These are phyloP conservation scores for Hippopotamus amphibius DNA, from an alignment of 2,113 vertebrate genomes.

Conservation along the genomic window DNA sequence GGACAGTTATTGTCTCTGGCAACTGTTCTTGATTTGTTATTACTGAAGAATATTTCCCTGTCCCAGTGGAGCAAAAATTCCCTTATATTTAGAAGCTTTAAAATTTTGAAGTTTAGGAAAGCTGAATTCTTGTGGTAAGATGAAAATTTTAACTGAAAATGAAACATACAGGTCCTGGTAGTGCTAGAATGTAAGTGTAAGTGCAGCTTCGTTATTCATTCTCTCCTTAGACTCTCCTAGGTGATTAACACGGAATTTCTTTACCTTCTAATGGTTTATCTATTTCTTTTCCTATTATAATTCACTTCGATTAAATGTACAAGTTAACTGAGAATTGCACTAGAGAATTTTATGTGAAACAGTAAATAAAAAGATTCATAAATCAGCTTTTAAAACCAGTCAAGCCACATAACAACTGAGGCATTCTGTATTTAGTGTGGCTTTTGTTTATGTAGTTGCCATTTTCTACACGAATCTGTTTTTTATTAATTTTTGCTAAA, in stretches of 20 bases:
- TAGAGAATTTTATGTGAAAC: slow-evolving; percentile 10
- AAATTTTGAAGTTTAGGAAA: slow-evolving; percentile 33
- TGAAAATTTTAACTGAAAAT: slow-evolving; percentile 37
- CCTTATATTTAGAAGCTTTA: neutral
- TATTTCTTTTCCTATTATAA: neutral
- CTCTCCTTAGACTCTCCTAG: neutral
- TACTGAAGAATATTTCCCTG: neutral
- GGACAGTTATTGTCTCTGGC: neutral
- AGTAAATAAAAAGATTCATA: slow-evolving; percentile 44
- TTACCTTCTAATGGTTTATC: neutral
- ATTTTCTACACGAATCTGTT: neutral
- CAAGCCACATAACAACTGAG: neutral
- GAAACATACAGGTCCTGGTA: neutral
- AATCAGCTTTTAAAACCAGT: slow-evolving; percentile 16
- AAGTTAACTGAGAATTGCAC: neutral
- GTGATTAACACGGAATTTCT: slow-evolving; percentile 12
- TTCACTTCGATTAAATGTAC: neutral
- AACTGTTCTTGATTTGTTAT: slow-evolving; percentile 22
- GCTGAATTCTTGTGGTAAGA: neutral
- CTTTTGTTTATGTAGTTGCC: slow-evolving; percentile 36
- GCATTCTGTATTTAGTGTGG: neutral
- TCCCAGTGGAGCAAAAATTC: neutral
- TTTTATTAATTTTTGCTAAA: slow-evolving; percentile 53
- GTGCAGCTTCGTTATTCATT: neutral
- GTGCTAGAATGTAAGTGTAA: neutral